These are phyloP conservation scores for Nothocercus julius DNA, from an alignment of 2,113 vertebrate genomes.

Conservation along the genomic window DNA sequence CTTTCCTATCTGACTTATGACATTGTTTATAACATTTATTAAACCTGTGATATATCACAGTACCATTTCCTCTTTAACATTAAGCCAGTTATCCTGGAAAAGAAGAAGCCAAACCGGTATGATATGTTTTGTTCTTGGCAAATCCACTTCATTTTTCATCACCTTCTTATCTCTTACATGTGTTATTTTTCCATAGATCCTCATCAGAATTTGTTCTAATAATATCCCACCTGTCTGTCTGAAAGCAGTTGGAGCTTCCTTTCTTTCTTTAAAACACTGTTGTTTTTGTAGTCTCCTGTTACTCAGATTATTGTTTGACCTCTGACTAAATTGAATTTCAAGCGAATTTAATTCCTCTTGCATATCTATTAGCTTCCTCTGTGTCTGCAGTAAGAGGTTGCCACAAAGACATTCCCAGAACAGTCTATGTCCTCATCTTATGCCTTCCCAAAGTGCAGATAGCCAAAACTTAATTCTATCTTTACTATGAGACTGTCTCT, in stretches of 20 bases:
- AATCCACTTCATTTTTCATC: background rate
- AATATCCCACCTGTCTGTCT: background rate
- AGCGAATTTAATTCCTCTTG: background rate
- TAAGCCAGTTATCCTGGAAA: background rate
- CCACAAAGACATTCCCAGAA: conserved; percentile 24
- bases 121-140: conserved; percentile 15
- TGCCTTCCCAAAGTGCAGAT: background rate
- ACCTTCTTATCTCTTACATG: background rate
- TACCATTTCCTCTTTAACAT: background rate
- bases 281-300: conserved; percentile 22
- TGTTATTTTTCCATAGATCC: background rate
- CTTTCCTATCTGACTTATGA: background rate
- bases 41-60: background rate
- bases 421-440: background rate
- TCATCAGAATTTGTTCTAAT: conserved; percentile 8
- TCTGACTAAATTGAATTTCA: conserved; percentile 19
- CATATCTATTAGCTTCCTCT: conserved; percentile 41
- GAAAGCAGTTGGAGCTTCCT: background rate
- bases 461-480: background rate
- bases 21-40: background rate
- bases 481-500: background rate
- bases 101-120: conserved; percentile 16
- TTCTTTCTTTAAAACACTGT: conserved; percentile 33
- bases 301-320: background rate
- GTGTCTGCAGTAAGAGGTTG: background rate